Conservation (phyloP, 2,888 invertebrate species). For the Melinaea marsaeus region DNA sequence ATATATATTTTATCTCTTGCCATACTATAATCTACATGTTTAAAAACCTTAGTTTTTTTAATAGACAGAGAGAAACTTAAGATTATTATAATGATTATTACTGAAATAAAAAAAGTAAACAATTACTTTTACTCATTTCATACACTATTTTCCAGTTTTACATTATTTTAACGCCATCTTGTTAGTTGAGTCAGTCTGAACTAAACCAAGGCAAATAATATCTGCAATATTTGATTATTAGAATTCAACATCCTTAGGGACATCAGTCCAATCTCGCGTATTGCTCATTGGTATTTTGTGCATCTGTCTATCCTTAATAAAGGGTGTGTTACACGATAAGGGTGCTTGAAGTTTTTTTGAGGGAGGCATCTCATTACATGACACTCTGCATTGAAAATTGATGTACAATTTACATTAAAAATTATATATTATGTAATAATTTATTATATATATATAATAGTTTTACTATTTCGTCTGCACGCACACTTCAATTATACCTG, state of each 20-base stretch:
- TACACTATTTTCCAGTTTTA: too few species aligned
- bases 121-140: too few species aligned
- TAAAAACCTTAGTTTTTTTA: too few species aligned
- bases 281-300: slow-evolving; percentile 25
- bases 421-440: too few species aligned
- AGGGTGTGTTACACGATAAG: slow-evolving; percentile 7
- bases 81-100: too few species aligned
- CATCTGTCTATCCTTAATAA: slow-evolving; percentile 23
- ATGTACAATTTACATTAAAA: neutral
- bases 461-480: too few species aligned
- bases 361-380: slow-evolving; percentile 21
- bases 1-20: too few species aligned
- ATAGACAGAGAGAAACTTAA: too few species aligned
- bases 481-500: too few species aligned
- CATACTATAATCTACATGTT: too few species aligned
- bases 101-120: too few species aligned
- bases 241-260: slow-evolving; percentile 21
- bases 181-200: neutral
- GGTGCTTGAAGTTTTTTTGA: slow-evolving; percentile 8
- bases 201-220: slow-evolving; percentile 1
- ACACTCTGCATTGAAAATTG: slow-evolving; percentile 16
- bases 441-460: too few species aligned
- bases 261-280: slow-evolving; percentile 20
- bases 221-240: slow-evolving; percentile 6
- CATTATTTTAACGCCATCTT: neutral